A percentile compares a stretch with the other conserved stretches of the same genome.
Conservation (phyloP, 1,140 invertebrate genomes). For the Riptortus pedestris region DNA sequence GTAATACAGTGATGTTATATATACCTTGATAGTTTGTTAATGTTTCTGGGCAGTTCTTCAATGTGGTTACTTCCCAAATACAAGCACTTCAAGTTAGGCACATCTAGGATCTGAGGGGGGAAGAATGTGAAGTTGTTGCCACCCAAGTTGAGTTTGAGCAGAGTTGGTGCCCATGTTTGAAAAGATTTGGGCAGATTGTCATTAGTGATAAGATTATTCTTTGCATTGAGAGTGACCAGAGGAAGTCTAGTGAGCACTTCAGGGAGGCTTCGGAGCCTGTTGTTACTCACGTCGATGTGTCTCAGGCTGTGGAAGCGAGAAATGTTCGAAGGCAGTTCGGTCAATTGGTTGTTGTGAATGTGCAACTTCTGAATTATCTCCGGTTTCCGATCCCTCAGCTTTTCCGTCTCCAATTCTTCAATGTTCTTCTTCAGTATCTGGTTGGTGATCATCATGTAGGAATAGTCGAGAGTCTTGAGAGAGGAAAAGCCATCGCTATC, state of each 20-base stretch:
- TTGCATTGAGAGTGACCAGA: slow-evolving; percentile 66
- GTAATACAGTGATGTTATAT: too few relatives aligned
- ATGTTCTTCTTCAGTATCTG: slow-evolving; percentile 13
- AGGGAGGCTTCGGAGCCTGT: slow-evolving; percentile 63
- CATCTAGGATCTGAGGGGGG: slow-evolving; percentile 74
- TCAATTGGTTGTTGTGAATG: slow-evolving; percentile 58
- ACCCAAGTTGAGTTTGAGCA: slow-evolving; percentile 83
- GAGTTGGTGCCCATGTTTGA: slow-evolving; percentile 39
- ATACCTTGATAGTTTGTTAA: slow-evolving; percentile 68
- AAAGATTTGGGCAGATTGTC: slow-evolving; percentile 79
- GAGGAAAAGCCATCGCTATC: slow-evolving; percentile 25
- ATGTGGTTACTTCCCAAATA: slow-evolving; percentile 85
- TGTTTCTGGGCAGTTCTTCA: slow-evolving; percentile 63
- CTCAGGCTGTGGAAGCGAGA: slow-evolving; percentile 55
- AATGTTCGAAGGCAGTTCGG: slow-evolving; percentile 41
- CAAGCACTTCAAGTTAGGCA: slow-evolving; percentile 64
- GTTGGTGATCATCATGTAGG: slow-evolving; percentile 20
- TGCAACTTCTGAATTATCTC: slow-evolving; percentile 49
- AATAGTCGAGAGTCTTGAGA: slow-evolving; percentile 1
- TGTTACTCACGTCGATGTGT: slow-evolving; percentile 77
- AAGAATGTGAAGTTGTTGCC: slow-evolving; percentile 77
- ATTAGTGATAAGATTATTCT: slow-evolving; percentile 76
- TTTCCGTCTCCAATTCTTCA: neutral
- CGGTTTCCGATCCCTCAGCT: neutral
- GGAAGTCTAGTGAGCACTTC: slow-evolving; percentile 62